phyloP scores from a whole-genome alignment of 2,113 vertebrate species.

The Gobiocypris rarus region DNA sequence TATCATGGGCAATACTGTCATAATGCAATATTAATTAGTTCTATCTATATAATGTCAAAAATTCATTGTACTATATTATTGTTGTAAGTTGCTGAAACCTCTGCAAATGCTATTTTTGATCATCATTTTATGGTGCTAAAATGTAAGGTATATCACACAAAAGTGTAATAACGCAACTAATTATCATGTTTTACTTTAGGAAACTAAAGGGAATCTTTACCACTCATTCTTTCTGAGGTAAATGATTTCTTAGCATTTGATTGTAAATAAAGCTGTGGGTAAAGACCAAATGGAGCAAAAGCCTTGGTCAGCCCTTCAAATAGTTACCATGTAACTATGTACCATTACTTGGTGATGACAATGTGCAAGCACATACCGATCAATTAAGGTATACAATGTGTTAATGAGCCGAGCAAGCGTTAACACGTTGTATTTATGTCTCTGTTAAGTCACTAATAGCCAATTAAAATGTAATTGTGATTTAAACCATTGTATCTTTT shows the following conservation, averaged over 20 bases:
- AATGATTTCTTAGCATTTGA: slow-evolving; percentile 41
- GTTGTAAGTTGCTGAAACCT: slow-evolving; percentile 49
- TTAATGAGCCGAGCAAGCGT: slow-evolving; percentile 29
- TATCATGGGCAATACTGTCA: slow-evolving; percentile 31
- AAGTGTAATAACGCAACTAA: slow-evolving; percentile 31
- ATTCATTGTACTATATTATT: slow-evolving; percentile 47
- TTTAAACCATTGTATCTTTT: slow-evolving; percentile 12
- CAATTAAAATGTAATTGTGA: slow-evolving; percentile 36
- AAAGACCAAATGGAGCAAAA: slow-evolving; percentile 14
- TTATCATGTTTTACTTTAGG: slow-evolving; percentile 52
- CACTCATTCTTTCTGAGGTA: slow-evolving; percentile 50
- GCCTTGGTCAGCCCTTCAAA: slow-evolving; percentile 30
- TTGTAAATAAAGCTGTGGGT: slow-evolving; percentile 20
- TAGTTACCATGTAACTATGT: slow-evolving; percentile 40
- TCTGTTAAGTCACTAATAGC: slow-evolving; percentile 31
- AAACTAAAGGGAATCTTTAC: slow-evolving; percentile 42
- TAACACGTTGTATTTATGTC: slow-evolving; percentile 27
- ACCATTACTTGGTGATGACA: slow-evolving; percentile 23
- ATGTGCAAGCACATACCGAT: slow-evolving; percentile 36
- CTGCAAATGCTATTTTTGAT: slow-evolving; percentile 53
- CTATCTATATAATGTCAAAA: slow-evolving; percentile 25
- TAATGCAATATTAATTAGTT: slow-evolving; percentile 42
- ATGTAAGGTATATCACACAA: slow-evolving; percentile 23
- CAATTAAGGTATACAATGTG: slow-evolving; percentile 14
- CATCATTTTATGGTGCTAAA: slow-evolving; percentile 57